These are phyloP conservation scores for Centropus bengalensis DNA, from an alignment of 2,113 vertebrate genomes.

Conservation along the genomic window DNA sequence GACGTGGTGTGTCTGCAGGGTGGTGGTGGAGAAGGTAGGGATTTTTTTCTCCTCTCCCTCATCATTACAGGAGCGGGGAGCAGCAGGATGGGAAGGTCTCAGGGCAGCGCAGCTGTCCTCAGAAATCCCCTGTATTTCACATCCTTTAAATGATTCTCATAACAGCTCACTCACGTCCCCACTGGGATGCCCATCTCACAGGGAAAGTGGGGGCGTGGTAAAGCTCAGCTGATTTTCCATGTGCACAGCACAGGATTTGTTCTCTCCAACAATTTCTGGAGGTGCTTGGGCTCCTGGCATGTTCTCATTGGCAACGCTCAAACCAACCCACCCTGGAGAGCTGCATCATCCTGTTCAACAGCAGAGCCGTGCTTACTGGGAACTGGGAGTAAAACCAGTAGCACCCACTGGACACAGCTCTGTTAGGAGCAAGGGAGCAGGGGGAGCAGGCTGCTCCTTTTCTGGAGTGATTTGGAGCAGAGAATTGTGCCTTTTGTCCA, in stretches of 20 bases:
- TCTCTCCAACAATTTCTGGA: not conserved
- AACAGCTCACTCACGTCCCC: accelerated
- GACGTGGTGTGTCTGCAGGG: accelerated
- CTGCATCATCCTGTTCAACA: not conserved
- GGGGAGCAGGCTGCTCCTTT: not conserved
- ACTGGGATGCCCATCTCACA: not conserved
- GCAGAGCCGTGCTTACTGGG: accelerated
- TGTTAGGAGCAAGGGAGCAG: not conserved
- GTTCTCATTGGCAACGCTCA: not conserved
- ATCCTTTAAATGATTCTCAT: not conserved
- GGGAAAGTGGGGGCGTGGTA: accelerated
- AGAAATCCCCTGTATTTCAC: not conserved
- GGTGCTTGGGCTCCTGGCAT: not conserved
- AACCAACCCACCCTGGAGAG: not conserved
- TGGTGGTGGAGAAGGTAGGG: not conserved
- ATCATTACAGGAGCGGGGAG: not conserved
- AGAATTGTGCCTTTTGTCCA: not conserved
- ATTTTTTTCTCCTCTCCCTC: not conserved
- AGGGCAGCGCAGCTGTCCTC: not conserved
- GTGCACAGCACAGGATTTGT: accelerated
- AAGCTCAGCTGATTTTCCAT: not conserved
- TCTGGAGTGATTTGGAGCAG: not conserved
- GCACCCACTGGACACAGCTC: not conserved
- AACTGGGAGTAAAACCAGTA: not conserved
- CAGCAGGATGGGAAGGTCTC: not conserved